phyloP scores from a whole-genome alignment of 1,140 invertebrate species.

The Caenorhabditis briggsae region DNA sequence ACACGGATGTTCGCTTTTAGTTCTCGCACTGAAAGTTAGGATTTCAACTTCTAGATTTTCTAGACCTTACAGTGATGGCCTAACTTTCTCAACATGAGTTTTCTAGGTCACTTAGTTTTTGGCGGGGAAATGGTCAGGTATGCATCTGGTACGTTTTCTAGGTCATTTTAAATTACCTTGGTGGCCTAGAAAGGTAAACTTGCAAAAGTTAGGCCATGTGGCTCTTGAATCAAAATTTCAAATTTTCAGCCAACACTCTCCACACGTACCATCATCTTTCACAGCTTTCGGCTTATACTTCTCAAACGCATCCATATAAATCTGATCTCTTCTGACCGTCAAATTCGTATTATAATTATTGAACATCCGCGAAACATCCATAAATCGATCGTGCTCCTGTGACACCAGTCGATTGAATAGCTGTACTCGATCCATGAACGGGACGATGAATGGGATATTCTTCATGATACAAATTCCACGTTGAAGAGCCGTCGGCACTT shows the following conservation, averaged over 20 bases:
- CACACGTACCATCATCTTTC: constrained; percentile 20
- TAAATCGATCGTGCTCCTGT: background rate
- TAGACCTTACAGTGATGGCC: too few species aligned
- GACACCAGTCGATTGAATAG: background rate
- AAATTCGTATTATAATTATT: background rate
- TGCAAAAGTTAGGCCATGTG: too few species aligned
- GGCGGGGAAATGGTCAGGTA: too few species aligned
- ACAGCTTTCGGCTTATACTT: background rate
- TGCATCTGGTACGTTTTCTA: too few species aligned
- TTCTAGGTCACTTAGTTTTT: too few species aligned
- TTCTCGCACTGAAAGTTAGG: background rate
- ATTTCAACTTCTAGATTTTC: too few species aligned
- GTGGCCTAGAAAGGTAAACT: too few species aligned
- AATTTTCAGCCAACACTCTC: background rate
- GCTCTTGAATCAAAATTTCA: too few species aligned
- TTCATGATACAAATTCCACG: constrained; percentile 52
- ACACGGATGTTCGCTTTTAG: constrained; percentile 29
- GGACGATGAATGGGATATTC: constrained; percentile 59
- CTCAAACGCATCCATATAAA: constrained; percentile 59
- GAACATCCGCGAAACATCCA: background rate
- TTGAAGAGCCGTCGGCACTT: constrained; percentile 2
- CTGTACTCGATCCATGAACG: constrained; percentile 54
- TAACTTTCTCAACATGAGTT: too few species aligned
- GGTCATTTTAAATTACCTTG: too few species aligned
- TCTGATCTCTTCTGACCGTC: constrained; percentile 36